phyloP scores from a whole-genome alignment of 2,888 invertebrate species.

The Galeopsomyia nigrocyanea region DNA sequence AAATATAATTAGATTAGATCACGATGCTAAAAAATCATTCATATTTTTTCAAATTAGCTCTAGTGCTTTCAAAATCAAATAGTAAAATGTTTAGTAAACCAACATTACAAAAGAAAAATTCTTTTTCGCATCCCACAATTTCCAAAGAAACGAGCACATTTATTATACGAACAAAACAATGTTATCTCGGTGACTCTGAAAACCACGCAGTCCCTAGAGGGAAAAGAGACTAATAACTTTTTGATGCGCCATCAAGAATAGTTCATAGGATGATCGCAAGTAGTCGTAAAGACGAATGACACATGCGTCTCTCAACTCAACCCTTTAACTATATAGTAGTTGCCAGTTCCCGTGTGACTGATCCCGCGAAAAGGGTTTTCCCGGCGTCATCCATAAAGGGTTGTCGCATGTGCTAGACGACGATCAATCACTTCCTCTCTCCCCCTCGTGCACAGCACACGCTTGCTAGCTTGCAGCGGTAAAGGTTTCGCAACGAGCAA shows the following conservation, averaged over 20 bases:
- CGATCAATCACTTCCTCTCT: constrained; percentile 64
- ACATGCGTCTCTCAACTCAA: not conserved
- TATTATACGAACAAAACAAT: too few relatives aligned
- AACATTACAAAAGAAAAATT: too few relatives aligned
- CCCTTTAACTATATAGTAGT: not conserved
- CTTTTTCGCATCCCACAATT: too few relatives aligned
- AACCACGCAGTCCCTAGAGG: not conserved
- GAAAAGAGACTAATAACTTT: constrained; percentile 16
- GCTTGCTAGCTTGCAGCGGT: constrained; percentile 4
- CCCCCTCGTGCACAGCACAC: constrained; percentile 3
- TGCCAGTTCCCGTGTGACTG: constrained; percentile 55
- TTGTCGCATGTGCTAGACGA: constrained; percentile 62
- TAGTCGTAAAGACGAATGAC: constrained; percentile 31
- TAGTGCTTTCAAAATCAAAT: too few relatives aligned
- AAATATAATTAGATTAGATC: too few relatives aligned
- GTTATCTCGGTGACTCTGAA: too few relatives aligned
- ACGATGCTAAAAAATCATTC: too few relatives aligned
- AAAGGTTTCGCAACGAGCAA: not conserved
- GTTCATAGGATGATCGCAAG: constrained; percentile 9
- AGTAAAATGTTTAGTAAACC: too few relatives aligned
- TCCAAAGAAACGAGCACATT: too few relatives aligned
- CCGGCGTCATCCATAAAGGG: constrained; percentile 54
- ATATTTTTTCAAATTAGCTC: too few relatives aligned
- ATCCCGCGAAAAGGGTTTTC: constrained; percentile 58
- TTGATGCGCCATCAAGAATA: constrained; percentile 13